phyloP scores from a whole-genome alignment of 2,797 vertebrate genomes.

The Enteromius thamalakanensis region DNA sequence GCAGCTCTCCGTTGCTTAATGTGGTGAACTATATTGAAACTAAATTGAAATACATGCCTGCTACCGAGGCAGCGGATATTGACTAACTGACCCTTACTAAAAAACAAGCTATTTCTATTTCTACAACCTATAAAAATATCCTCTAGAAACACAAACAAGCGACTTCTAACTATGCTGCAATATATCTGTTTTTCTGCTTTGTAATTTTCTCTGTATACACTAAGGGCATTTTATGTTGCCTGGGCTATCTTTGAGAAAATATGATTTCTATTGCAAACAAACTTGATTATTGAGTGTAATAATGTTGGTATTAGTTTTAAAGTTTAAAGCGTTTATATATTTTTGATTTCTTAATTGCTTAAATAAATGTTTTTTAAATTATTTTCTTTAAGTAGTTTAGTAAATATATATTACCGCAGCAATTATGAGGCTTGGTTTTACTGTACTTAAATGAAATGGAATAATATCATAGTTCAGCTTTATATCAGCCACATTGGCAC shows the following conservation, averaged over 20 bases:
- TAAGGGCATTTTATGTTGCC: neutral
- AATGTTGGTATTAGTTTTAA: neutral
- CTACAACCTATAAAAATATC: neutral
- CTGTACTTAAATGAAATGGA: neutral
- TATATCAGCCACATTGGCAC: neutral
- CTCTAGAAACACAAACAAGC: neutral
- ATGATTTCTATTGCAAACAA: neutral
- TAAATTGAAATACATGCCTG: neutral
- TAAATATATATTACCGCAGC: neutral
- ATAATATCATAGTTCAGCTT: neutral
- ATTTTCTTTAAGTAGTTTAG: neutral
- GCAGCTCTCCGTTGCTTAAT: neutral
- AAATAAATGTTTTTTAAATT: no score
- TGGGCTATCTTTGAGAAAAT: neutral
- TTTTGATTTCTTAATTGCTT: no score
- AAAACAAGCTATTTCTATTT: no score
- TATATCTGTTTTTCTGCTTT: neutral
- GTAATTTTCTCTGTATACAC: no score
- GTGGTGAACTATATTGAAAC: neutral
- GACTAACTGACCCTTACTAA: neutral
- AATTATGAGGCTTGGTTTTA: neutral
- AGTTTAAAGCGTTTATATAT: no score
- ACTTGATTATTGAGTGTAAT: neutral
- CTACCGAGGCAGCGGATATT: neutral
- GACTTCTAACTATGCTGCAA: neutral